Evolutionary conservation across 2,113 vertebrate species (phyloP).

Genomic region (Noturus placidus): DNA sequence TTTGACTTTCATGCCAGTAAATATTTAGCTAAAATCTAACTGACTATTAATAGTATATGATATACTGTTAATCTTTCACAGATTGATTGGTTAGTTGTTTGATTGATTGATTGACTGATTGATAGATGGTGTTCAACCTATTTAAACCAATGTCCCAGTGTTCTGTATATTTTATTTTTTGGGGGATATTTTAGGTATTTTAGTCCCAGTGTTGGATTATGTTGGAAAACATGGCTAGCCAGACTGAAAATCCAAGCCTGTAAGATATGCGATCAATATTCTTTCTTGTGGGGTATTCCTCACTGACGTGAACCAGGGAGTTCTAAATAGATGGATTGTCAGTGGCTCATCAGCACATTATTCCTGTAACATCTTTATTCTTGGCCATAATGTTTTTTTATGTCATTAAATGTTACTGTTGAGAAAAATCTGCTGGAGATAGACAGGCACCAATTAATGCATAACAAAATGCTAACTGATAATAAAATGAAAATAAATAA

Average conservation of each 20-base stretch:
- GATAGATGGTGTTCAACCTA: not conserved
- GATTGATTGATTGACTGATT: not conserved
- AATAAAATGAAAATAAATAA: not conserved
- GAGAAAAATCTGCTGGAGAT: not conserved
- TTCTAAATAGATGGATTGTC: conserved; percentile 40
- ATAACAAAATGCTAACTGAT: conserved; percentile 14
- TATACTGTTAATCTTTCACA: not conserved
- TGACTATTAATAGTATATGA: not conserved
- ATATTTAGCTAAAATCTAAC: not conserved
- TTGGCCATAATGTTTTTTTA: conserved; percentile 37
- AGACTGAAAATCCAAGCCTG: not conserved
- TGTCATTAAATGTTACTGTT: conserved; percentile 41
- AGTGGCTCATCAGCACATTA: conserved; percentile 35
- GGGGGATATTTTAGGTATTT: not conserved
- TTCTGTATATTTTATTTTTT: not conserved
- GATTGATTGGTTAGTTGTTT: not conserved
- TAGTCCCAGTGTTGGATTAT: not conserved
- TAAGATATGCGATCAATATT: conserved; percentile 31
- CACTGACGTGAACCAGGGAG: conserved; percentile 47
- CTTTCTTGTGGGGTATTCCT: conserved; percentile 27
- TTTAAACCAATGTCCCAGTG: not conserved
- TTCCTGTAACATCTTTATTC: conserved; percentile 44
- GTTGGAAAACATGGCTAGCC: not conserved
- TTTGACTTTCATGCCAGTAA: not conserved
- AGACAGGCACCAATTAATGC: conserved; percentile 1